These are phyloP conservation scores for Campoplex nolae DNA, from an alignment of 2,888 invertebrate genomes.

Conservation along the genomic window DNA sequence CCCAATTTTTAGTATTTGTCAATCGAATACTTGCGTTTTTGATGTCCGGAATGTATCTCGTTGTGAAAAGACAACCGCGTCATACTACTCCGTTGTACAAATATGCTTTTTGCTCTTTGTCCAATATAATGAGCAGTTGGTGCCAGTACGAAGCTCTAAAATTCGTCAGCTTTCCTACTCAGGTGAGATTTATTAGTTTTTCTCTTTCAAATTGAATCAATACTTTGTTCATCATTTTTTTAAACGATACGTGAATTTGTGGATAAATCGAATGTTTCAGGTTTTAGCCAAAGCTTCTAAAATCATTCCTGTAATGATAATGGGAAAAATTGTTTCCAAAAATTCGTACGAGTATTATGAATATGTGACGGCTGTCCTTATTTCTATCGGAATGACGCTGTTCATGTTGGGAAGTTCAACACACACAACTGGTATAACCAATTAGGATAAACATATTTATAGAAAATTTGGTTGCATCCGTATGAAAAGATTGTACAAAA, in stretches of 20 bases:
- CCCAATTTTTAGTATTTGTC: conserved; percentile 98
- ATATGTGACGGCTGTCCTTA: conserved; percentile 94
- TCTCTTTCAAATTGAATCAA: not conserved
- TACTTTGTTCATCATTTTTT: not conserved
- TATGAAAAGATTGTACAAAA: not conserved
- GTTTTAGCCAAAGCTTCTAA: conserved; percentile 99
- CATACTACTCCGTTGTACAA: conserved; percentile 96
- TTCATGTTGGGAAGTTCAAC: conserved; percentile 94
- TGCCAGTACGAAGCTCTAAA: conserved; percentile 99
- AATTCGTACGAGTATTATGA: conserved; percentile 95
- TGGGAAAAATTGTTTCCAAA: conserved; percentile 96
- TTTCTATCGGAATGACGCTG: conserved; percentile 96
- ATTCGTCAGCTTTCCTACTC: conserved; percentile 99
- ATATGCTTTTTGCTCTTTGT: conserved; percentile 97
- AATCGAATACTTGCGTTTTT: conserved; percentile 95
- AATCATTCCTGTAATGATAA: conserved; percentile 98
- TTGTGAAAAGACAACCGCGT: conserved; percentile 87
- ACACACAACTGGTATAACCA: conserved; percentile 85
- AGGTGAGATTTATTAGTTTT: conserved; percentile 86
- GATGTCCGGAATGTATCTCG: conserved; percentile 89
- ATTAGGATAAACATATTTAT: not conserved
- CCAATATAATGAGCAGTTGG: conserved; percentile 99
- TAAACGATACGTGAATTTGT: not conserved
- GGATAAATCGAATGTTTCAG: conserved; percentile 74
- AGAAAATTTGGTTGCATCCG: not conserved